Evolutionary conservation across 2,797 vertebrate genomes (phyloP).

Genomic region (Chelonia mydas): DNA sequence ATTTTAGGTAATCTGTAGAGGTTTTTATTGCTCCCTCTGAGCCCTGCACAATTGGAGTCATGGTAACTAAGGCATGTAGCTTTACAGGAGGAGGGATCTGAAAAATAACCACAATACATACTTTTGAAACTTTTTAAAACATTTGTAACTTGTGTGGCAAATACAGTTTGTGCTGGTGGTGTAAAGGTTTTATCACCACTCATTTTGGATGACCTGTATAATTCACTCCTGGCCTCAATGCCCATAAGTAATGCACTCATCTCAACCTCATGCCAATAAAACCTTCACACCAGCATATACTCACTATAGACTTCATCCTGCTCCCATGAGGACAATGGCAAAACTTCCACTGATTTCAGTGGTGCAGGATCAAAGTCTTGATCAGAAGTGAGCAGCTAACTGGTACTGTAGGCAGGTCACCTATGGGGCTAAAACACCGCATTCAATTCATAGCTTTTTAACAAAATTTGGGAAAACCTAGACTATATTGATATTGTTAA

Average conservation of each 20-base stretch:
- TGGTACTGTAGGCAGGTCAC: not conserved
- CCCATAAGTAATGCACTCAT: not conserved
- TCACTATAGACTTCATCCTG: not conserved
- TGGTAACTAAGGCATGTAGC: not conserved
- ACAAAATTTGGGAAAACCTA: not conserved
- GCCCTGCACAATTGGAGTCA: not conserved
- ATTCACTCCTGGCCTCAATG: not conserved
- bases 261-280: not conserved
- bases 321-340: not conserved
- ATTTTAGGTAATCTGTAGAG: not conserved
- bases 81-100: not conserved
- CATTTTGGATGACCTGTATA: not conserved
- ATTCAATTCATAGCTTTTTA: not conserved
- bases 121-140: not conserved
- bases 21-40: not conserved
- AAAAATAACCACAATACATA: not conserved
- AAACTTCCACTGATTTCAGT: not conserved
- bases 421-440: not conserved
- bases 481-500: not conserved
- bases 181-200: not conserved
- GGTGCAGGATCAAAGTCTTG: not conserved
- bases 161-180: fast-evolving
- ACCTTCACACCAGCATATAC: not conserved
- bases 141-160: not conserved
- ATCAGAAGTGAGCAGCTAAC: not conserved